Conservation (phyloP, 1,140 invertebrate genomes). For the Eulimnadia texana region DNA sequence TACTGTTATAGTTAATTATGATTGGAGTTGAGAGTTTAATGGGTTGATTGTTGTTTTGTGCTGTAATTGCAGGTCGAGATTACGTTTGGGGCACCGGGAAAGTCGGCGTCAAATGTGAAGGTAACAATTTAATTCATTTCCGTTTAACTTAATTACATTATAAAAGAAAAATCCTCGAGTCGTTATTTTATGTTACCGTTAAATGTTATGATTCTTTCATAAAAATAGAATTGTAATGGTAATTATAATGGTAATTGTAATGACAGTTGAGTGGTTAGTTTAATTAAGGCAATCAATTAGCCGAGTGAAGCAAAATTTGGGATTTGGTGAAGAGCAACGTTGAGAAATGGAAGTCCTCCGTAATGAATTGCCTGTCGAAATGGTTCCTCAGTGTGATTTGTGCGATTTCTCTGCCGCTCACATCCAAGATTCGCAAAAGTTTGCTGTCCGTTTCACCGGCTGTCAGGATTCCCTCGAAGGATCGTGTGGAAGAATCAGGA, state of each 20-base stretch:
- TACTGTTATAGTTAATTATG: too few relatives aligned
- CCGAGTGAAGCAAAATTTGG: neutral
- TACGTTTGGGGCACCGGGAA: slow-evolving; percentile 45
- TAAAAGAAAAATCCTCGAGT: too few relatives aligned
- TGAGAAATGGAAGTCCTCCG: neutral
- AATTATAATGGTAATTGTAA: neutral
- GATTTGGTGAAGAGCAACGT: neutral
- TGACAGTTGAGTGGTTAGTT: neutral
- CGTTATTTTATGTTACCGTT: too few relatives aligned
- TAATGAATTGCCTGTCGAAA: neutral
- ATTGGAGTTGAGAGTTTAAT: too few relatives aligned
- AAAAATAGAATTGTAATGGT: neutral
- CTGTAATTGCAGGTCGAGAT: slow-evolving; percentile 37
- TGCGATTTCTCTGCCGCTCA: too few relatives aligned
- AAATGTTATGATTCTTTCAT: neutral
- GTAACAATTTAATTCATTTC: slow-evolving; percentile 27
- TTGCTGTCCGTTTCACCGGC: too few relatives aligned
- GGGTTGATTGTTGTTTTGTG: slow-evolving; percentile 12
- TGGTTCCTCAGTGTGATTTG: too few relatives aligned
- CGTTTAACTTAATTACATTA: too few relatives aligned
- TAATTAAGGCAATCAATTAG: neutral
- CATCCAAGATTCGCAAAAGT: too few relatives aligned
- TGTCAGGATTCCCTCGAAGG: too few relatives aligned
- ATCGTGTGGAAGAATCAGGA: too few relatives aligned
- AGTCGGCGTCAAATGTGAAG: slow-evolving; percentile 37